A percentile compares a stretch with the other conserved stretches of the same genome.
These are phyloP conservation scores for Neogobius melanostomus DNA, from an alignment of 2,113 vertebrate genomes.

Conservation along the genomic window DNA sequence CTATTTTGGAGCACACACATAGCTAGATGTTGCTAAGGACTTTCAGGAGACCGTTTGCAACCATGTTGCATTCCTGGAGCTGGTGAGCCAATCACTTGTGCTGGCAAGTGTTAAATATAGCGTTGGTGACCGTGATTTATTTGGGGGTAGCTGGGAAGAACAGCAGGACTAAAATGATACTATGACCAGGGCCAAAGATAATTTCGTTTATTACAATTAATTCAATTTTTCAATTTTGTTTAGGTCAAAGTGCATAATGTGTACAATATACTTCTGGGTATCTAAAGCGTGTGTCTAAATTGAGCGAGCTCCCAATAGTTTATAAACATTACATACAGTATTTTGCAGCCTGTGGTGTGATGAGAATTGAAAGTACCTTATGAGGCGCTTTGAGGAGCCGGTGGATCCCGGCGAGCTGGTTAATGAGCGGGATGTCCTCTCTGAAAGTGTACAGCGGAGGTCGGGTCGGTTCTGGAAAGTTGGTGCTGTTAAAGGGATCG, in stretches of 20 bases:
- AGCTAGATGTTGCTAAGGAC: slow-evolving; percentile 28
- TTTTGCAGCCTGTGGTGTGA: not conserved
- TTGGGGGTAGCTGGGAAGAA: slow-evolving; percentile 26
- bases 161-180: not conserved
- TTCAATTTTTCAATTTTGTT: not conserved
- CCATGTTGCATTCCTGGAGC: slow-evolving; percentile 29
- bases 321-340: not conserved
- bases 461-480: slow-evolving; percentile 90
- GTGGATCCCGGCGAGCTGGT: slow-evolving; percentile 88
- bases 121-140: slow-evolving; percentile 48
- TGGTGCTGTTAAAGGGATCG: slow-evolving; percentile 94
- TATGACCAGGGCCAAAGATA: not conserved
- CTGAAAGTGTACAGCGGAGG: slow-evolving; percentile 89
- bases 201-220: too few relatives aligned
- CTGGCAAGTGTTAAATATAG: slow-evolving; percentile 58
- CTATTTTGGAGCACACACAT: not conserved
- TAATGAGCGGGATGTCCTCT: slow-evolving; percentile 87
- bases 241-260: not conserved
- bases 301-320: not conserved
- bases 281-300: not conserved
- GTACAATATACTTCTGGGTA: too few relatives aligned
- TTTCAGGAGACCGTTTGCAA: slow-evolving; percentile 32
- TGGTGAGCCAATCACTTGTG: slow-evolving; percentile 31
- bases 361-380: slow-evolving; percentile 78
- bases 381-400: slow-evolving; percentile 89